phyloP scores from a whole-genome alignment of 2,113 vertebrate species.

The Centropus bengalensis region DNA sequence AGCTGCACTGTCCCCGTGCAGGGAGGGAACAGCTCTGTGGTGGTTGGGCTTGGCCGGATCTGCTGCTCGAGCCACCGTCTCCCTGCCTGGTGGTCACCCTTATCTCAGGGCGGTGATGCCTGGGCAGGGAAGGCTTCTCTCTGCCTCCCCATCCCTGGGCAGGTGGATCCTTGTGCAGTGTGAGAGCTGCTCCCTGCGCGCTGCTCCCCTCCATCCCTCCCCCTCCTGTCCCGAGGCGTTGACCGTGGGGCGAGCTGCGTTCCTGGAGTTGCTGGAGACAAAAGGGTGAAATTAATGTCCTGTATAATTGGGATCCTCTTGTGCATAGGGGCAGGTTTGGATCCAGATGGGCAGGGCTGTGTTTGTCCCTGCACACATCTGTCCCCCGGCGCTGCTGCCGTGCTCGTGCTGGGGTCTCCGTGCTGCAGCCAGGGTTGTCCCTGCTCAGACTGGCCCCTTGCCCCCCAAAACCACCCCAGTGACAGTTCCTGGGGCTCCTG shows the following conservation, averaged over 20 bases:
- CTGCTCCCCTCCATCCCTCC: neutral
- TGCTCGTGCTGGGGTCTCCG: fast-evolving
- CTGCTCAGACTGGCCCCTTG: neutral
- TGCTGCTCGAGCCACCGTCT: fast-evolving
- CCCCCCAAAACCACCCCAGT: neutral
- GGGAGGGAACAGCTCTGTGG: neutral
- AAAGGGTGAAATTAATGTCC: neutral
- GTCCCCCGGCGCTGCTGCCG: fast-evolving
- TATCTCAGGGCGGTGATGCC: fast-evolving
- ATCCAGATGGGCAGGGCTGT: fast-evolving
- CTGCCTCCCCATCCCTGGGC: neutral
- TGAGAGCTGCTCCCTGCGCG: no score
- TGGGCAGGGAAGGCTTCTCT: neutral
- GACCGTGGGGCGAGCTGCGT: neutral
- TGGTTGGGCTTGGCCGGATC: neutral
- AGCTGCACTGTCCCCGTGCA: fast-evolving
- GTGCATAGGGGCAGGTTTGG: neutral
- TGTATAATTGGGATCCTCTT: neutral
- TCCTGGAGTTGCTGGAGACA: neutral
- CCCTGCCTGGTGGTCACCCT: neutral
- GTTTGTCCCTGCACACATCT: neutral
- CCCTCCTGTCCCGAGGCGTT: fast-evolving
- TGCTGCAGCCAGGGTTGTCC: fast-evolving
- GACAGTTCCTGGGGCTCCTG: fast-evolving
- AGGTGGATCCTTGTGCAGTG: no score